Evolutionary conservation across 1,140 invertebrate species (phyloP).

Genomic region (Tetraneura akinire): DNA sequence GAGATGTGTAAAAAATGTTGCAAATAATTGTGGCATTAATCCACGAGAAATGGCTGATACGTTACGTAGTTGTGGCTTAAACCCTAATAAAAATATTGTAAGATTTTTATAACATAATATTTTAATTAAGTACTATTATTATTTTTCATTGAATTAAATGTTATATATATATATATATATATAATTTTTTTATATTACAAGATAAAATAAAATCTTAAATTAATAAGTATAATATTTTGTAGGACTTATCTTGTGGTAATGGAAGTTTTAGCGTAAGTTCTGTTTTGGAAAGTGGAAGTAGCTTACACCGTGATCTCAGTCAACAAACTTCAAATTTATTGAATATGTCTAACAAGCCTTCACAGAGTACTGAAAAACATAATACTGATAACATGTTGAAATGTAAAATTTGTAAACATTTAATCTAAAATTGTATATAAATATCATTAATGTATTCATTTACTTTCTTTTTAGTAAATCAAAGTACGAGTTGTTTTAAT

Average conservation of each 20-base stretch:
- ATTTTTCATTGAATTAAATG: too few species aligned
- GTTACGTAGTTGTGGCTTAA: slow-evolving; percentile 41
- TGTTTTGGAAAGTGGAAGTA: neutral
- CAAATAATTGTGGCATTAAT: slow-evolving; percentile 99
- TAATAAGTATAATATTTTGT: neutral
- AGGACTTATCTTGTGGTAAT: slow-evolving; percentile 35
- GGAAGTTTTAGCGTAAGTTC: slow-evolving; percentile 38
- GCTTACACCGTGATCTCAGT: slow-evolving; percentile 39
- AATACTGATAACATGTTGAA: slow-evolving; percentile 10
- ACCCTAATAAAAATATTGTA: slow-evolving; percentile 44
- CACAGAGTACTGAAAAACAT: neutral
- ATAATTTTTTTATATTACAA: too few species aligned
- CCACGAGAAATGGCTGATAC: slow-evolving; percentile 89
- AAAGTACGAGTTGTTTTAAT: slow-evolving; percentile 47
- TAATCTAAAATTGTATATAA: neutral
- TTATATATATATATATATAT: too few species aligned
- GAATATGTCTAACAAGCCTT: slow-evolving; percentile 37
- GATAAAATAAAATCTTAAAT: too few species aligned
- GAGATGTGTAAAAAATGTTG: slow-evolving; percentile 97
- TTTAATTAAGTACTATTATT: too few species aligned
- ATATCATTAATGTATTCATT: neutral
- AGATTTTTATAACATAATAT: neutral
- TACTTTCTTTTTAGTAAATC: slow-evolving; percentile 24
- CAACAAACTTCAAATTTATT: slow-evolving; percentile 30
- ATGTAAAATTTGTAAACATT: slow-evolving; percentile 15